Percentiles rank a stretch among this genome's conserved stretches.
Evolutionary conservation across 2,888 invertebrate genomes (phyloP).

Genomic region (Tetrapedia diversipes): DNA sequence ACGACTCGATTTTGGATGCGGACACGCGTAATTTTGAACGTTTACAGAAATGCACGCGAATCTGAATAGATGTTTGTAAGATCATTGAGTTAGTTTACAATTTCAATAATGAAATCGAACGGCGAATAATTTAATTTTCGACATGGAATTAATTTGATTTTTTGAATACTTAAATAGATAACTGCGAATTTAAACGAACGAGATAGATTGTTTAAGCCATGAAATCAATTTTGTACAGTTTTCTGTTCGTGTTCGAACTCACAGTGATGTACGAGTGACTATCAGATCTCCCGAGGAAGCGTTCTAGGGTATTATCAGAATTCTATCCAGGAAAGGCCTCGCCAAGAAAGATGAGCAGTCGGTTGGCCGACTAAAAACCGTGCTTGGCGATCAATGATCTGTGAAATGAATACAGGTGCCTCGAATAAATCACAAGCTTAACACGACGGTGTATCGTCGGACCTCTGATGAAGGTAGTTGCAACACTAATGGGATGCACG

Average conservation of each 20-base stretch:
- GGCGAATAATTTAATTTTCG: no score
- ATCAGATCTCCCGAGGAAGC: not conserved
- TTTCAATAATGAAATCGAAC: no score
- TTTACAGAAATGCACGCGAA: no score
- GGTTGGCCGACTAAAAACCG: constrained; percentile 18
- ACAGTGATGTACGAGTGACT: not conserved
- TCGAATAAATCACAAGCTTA: constrained; percentile 36
- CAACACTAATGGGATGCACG: constrained; percentile 25
- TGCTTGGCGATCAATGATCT: constrained; percentile 33
- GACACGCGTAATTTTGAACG: no score
- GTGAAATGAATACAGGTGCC: constrained; percentile 38
- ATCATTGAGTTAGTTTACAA: no score
- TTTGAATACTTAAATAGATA: no score
- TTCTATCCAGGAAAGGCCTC: constrained; percentile 6
- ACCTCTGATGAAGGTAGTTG: constrained; percentile 8
- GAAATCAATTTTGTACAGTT: not conserved
- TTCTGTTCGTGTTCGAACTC: not conserved
- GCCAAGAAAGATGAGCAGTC: constrained; percentile 21
- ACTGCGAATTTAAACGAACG: no score
- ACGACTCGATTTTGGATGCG: no score
- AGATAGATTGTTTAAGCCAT: no score
- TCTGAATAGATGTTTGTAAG: no score
- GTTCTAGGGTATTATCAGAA: constrained; percentile 9
- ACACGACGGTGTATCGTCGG: constrained; percentile 26
- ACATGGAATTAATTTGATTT: no score